Evolutionary conservation across 2,888 invertebrate species (phyloP).

Genomic region (Chrysolina haemoptera): DNA sequence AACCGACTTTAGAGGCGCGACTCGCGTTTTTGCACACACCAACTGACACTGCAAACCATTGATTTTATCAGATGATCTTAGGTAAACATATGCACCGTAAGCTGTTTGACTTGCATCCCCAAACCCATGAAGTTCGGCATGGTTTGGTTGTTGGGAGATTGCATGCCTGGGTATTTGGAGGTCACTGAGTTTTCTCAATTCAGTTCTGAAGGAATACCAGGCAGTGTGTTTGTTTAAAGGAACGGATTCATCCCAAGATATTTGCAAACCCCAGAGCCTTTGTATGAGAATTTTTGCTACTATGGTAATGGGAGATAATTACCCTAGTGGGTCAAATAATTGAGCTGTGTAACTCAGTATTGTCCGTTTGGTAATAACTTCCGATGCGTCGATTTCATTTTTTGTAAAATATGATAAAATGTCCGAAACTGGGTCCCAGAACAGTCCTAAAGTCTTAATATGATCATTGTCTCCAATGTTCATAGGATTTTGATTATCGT

Average conservation of each 20-base stretch:
- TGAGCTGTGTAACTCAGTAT: background rate
- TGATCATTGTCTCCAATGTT: background rate
- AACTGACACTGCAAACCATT: slow-evolving; percentile 2
- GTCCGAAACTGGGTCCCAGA: no score
- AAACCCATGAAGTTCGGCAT: slow-evolving; percentile 19
- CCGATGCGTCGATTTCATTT: background rate
- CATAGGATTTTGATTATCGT: background rate
- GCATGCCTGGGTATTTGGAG: slow-evolving; percentile 35
- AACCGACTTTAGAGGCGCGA: slow-evolving; percentile 24
- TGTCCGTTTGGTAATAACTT: background rate
- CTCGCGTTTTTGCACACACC: slow-evolving; percentile 31
- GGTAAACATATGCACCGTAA: slow-evolving; percentile 20
- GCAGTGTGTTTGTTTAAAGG: background rate
- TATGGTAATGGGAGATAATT: background rate
- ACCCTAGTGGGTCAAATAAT: background rate
- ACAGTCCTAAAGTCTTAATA: no score
- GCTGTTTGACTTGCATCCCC: slow-evolving; percentile 25
- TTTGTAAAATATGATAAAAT: no score
- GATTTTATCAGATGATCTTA: background rate
- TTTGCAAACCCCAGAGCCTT: slow-evolving; percentile 19
- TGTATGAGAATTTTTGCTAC: slow-evolving; percentile 29
- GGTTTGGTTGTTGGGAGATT: slow-evolving; percentile 2
- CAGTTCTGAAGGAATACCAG: slow-evolving; percentile 11
- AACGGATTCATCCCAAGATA: slow-evolving; percentile 29
- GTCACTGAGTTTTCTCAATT: slow-evolving; percentile 10